Evolutionary conservation across 2,888 invertebrate species (phyloP).

Genomic region (Eubasilissa splendida): DNA sequence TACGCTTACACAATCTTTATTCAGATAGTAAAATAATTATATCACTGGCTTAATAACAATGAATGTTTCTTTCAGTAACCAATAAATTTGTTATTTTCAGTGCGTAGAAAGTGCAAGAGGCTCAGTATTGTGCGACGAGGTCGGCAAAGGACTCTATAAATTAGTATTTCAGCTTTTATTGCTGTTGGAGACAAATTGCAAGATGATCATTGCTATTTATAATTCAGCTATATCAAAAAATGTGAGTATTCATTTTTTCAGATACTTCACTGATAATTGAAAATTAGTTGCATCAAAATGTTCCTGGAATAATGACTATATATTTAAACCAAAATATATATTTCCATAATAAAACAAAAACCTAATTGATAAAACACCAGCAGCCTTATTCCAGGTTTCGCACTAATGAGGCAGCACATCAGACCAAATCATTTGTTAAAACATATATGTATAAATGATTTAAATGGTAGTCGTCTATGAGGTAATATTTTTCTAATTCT

Average conservation of each 20-base stretch:
- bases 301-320: too few species aligned
- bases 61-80: not conserved
- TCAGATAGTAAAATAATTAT: not conserved
- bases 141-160: constrained; percentile 91
- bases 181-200: constrained; percentile 90
- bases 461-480: not conserved
- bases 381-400: too few species aligned
- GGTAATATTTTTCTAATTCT: not conserved
- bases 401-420: too few species aligned
- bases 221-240: constrained; percentile 69
- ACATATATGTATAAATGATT: too few species aligned
- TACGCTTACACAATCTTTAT: not conserved
- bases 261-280: too few species aligned
- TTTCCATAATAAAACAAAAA: too few species aligned
- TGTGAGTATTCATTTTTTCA: constrained; percentile 60
- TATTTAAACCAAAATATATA: too few species aligned
- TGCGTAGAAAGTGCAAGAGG: constrained; percentile 88
- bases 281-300: too few species aligned
- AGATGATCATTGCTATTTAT: constrained; percentile 80
- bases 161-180: constrained; percentile 93
- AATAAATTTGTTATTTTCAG: constrained; percentile 66
- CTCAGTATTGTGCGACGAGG: constrained; percentile 80
- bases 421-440: too few species aligned
- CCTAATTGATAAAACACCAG: too few species aligned
- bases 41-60: not conserved